A percentile compares a stretch with the other conserved stretches of the same genome.
phyloP scores from a whole-genome alignment of 2,113 vertebrate species.

The Alaudala cheleensis region DNA sequence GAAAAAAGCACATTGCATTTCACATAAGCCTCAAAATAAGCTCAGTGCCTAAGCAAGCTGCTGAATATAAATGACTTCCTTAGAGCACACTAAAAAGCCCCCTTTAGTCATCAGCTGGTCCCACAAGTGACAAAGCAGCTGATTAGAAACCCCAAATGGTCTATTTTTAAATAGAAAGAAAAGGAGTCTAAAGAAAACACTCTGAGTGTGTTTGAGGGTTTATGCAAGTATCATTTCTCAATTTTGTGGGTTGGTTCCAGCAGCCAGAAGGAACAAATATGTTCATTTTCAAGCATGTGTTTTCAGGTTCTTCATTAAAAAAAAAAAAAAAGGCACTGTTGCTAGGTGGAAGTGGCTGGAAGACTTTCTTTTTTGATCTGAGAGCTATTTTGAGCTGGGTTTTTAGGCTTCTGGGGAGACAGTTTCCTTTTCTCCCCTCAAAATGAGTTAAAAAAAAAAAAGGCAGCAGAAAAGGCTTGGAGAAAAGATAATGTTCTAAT shows the following conservation, averaged over 20 bases:
- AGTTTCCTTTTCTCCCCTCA: background rate
- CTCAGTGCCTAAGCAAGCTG: background rate
- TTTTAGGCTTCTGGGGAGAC: conserved; percentile 50
- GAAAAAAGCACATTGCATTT: background rate
- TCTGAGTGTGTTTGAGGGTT: background rate
- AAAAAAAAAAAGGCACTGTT: conserved; percentile 11
- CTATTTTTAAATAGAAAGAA: conserved; percentile 8
- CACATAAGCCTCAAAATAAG: background rate
- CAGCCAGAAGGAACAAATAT: conserved; percentile 39
- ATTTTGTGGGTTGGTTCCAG: conserved; percentile 26
- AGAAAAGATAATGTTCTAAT: conserved; percentile 26
- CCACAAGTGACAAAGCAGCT: conserved; percentile 43
- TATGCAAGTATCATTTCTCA: conserved; percentile 14
- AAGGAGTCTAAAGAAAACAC: conserved; percentile 35
- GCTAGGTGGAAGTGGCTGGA: conserved; percentile 61
- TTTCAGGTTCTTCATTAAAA: background rate
- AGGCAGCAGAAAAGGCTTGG: background rate
- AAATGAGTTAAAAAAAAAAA: background rate
- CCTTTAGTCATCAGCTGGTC: conserved; percentile 23
- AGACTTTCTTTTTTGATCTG: conserved; percentile 53
- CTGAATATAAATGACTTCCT: conserved; percentile 44
- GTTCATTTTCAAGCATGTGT: background rate
- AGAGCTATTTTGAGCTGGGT: conserved; percentile 51
- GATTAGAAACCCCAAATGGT: conserved; percentile 34
- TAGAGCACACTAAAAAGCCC: background rate